These are phyloP conservation scores for Herminia tarsipennalis DNA, from an alignment of 2,888 invertebrate genomes.

Conservation along the genomic window DNA sequence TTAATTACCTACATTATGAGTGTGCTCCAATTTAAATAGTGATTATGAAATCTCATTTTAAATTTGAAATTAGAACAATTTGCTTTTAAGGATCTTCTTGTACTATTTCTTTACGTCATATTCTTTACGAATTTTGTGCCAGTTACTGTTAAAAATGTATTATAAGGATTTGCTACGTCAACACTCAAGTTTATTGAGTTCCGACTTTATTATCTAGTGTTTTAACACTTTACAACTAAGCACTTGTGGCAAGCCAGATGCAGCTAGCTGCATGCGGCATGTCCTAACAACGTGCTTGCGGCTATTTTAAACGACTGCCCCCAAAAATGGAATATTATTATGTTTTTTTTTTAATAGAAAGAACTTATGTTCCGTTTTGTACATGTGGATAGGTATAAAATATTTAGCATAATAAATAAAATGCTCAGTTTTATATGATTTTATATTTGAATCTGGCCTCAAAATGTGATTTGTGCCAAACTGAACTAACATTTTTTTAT, in stretches of 20 bases:
- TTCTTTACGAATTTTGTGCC: conserved; percentile 78
- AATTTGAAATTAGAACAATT: conserved; percentile 10
- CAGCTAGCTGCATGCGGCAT: too few relatives aligned
- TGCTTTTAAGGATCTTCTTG: conserved; percentile 8
- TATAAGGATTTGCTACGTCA: conserved; percentile 35
- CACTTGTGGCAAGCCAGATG: too few relatives aligned
- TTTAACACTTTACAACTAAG: too few relatives aligned
- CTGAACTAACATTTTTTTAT: conserved; percentile 48
- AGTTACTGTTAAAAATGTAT: conserved; percentile 68
- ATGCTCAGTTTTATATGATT: conserved; percentile 61
- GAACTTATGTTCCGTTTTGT: conserved; percentile 18
- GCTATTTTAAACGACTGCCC: too few relatives aligned
- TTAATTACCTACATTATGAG: too few relatives aligned
- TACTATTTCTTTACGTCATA: conserved; percentile 35
- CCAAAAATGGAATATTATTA: too few relatives aligned
- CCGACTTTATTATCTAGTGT: conserved; percentile 12
- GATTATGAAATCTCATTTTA: conserved; percentile 12
- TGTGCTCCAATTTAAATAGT: too few relatives aligned
- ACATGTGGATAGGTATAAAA: conserved; percentile 26
- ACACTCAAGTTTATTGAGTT: conserved; percentile 11
- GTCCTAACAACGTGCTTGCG: too few relatives aligned
- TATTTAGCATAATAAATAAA: conserved; percentile 48
- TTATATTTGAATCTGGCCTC: conserved; percentile 52
- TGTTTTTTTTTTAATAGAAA: too few relatives aligned
- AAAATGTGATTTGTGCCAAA: conserved; percentile 72